Base-by-base conservation (phyloP, 30 jellyfish, hydroid and myxozoan genomes). In the Pelagia noctiluca region DNA sequence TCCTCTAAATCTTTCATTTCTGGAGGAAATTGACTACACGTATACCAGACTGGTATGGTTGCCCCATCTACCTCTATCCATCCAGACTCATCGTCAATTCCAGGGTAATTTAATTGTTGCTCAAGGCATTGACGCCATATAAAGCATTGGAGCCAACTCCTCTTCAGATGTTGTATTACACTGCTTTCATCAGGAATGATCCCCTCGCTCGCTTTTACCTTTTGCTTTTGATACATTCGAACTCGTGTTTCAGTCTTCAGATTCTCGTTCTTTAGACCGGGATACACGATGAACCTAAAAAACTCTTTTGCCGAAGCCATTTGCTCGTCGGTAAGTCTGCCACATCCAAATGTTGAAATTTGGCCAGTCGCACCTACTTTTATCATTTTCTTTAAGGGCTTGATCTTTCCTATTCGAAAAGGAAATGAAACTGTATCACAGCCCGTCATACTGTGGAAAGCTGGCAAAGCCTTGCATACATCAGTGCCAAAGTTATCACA, bases 321-420 rank as follows among this genome's bases (percentile, higher is more conserved):
- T 69, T 69, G 81, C 81, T 69, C 81, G 37, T 69, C 64, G 35
- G 81, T 69, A 69, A 69, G 81, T 36, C 63, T 67, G 80, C 80
- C 80, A 67, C 62, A 67, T 29, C 77, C 77, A 63, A 63, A 63
- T 63, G 77, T 63, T 66, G 54, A 66, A 66, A 66, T 36, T 32
- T 29, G 52, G 21, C 34, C 52, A 36, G 52, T 46, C 8, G 21
- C 28, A 32, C 34, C 52, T 33, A 13, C 61, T 36, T 46, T 66
- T 24, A 66, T 29, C 54, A 66, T 66, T 31, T 66, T 66, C 81
- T 66, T 66, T 36, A 66, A 66, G 24, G 79, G 54, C 28, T 66
- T 66, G 79, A 66, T 66, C 28, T 66, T 66, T 69, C 79, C 79
- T 29, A 66, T 31, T 29, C 60, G 61, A 66, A 29, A 66, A 29